Base-by-base conservation (phyloP, 2,888 invertebrate species). In the Tricholauxania praeusta region DNA sequence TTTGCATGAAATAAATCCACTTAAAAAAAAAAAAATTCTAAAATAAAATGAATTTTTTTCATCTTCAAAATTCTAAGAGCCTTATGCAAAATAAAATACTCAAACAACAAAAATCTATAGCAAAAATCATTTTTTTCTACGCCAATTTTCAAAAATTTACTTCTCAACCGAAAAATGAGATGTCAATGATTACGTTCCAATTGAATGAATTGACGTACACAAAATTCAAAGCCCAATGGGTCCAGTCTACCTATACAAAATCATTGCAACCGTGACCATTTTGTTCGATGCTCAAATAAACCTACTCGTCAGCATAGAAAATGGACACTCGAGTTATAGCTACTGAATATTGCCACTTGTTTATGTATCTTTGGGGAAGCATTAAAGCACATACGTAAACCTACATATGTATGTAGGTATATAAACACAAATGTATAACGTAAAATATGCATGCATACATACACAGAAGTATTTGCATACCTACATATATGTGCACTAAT, bases 111-210 rank as follows among this genome's bases (percentile, higher is more conserved):
- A 62, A 28, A 39, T 10, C 6, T 2, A 39, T 2, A 39, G 1
- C 39, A 39, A 39, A 39, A 7, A 10, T 39, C 39, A 39, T 39
- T 10, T 39, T 7, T 10, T 10, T 10, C 39, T 39, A 39, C 39
- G 10, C 10, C 39, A 10, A 39, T 39, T 39, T 10, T 10, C 39
- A 6, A 39, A 39, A 39, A 39, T 8, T 39, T 39, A 39, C 39
- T 39, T 39, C 39, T 63, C 51, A 52, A 65, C 22, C 49, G 65
- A 48, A 67, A 67, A 67, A 69, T 51, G 60, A 51, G 32, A 52
- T 62, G 69, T 62, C 69, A 60, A 69, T 48, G 69, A 69, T 62
- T 69, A 52, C 69, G 52, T 69, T 69, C 62, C 69, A 62, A 69
- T 60, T 32, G 69, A 69, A 60, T 49, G 60, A 51, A 49, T 12